Evolutionary conservation across 2,113 vertebrate genomes (phyloP).

Genomic region (Synchiropus splendidus): DNA sequence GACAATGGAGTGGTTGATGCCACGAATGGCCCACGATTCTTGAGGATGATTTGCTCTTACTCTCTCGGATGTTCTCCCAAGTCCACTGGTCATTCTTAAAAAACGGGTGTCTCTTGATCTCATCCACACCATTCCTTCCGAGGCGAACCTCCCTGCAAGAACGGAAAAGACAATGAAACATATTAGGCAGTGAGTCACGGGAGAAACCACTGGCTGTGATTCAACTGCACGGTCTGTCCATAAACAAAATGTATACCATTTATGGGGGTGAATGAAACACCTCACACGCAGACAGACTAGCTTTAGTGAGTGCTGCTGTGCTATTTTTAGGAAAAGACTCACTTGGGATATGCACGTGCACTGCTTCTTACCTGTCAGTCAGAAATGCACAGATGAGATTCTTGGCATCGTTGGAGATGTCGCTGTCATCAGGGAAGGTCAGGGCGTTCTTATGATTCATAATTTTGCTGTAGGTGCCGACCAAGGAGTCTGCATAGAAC

Average conservation of each 20-base stretch:
- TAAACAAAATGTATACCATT: not conserved
- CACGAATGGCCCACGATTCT: no score
- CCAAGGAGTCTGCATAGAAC: constrained; percentile 96
- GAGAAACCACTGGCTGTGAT: no score
- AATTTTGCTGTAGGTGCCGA: constrained; percentile 98
- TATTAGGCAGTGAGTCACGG: no score
- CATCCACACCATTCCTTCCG: constrained; percentile 90
- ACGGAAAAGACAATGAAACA: not conserved
- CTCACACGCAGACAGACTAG: not conserved
- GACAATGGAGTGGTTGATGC: no score
- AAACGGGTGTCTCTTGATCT: constrained; percentile 95
- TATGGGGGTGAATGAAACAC: not conserved
- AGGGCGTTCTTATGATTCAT: constrained; percentile 99
- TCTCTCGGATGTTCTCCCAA: constrained; percentile 92
- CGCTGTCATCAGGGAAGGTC: constrained; percentile 93
- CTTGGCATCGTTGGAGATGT: constrained; percentile 97
- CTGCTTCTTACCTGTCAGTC: constrained; percentile 84
- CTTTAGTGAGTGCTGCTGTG: not conserved
- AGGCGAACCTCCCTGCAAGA: constrained; percentile 82
- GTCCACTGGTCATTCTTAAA: constrained; percentile 99
- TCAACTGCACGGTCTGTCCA: no score
- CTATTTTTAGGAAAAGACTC: not conserved
- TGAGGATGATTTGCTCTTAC: constrained; percentile 63
- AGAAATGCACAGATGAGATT: constrained; percentile 97
- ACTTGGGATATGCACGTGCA: no score